A percentile compares a stretch with the other conserved stretches of the same genome.
phyloP scores from a whole-genome alignment of 1,140 invertebrate genomes.

The Nylanderia fulva region DNA sequence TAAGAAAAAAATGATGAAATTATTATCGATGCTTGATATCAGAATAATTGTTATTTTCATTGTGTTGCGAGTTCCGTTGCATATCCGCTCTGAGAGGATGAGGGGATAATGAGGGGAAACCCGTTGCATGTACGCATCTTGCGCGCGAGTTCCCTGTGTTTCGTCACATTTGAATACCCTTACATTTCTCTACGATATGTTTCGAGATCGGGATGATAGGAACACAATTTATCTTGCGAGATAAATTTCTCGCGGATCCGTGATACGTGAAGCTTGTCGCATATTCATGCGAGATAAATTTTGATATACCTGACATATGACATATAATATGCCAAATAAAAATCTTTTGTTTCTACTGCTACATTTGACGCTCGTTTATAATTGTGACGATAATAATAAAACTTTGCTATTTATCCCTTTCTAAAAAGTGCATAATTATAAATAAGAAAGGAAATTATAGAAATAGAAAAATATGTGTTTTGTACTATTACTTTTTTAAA shows the following conservation, averaged over 20 bases:
- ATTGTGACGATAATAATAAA: no score
- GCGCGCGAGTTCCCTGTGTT: neutral
- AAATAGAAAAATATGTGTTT: no score
- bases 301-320: neutral
- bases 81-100: neutral
- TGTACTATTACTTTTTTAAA: no score
- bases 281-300: neutral
- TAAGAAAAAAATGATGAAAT: no score
- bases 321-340: neutral
- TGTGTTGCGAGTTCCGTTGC: neutral
- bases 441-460: no score
- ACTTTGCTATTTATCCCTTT: no score
- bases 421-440: no score
- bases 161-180: conserved; percentile 33
- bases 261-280: neutral
- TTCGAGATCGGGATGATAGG: conserved; percentile 16
- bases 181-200: neutral
- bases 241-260: neutral
- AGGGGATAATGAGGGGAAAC: neutral
- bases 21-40: no score
- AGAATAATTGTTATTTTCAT: conserved; percentile 33
- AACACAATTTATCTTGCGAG: neutral
- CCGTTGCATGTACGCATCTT: neutral
- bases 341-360: neutral
- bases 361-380: neutral